phyloP scores from a whole-genome alignment of 2,888 invertebrate species.

The Nemotelus nigrinus region DNA sequence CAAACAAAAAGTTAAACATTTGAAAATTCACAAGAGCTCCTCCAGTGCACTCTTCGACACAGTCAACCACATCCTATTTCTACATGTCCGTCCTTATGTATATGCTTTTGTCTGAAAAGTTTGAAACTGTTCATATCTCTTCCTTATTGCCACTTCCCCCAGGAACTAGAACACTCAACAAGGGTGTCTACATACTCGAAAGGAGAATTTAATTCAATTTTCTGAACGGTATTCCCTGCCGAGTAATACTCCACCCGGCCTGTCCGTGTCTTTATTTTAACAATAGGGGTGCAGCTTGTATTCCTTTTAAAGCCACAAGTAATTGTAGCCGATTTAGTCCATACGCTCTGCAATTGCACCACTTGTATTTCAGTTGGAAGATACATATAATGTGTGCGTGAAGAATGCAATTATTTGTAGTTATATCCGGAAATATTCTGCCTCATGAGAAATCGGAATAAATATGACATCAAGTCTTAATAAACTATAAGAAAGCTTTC shows the following conservation, averaged over 20 bases:
- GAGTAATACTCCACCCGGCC: constrained; percentile 9
- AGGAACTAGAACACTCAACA: not conserved
- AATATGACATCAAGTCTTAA: too few relatives aligned
- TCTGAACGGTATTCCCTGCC: constrained; percentile 19
- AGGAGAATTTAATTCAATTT: constrained; percentile 44
- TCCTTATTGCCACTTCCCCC: constrained; percentile 25
- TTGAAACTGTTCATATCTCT: constrained; percentile 42
- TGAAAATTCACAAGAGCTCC: constrained; percentile 14
- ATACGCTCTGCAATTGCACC: constrained; percentile 23
- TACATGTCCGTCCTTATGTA: not conserved
- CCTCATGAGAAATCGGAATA: too few relatives aligned
- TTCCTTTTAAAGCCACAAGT: constrained; percentile 40
- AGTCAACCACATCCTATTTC: constrained; percentile 30
- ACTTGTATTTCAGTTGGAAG: not conserved
- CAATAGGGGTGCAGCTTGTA: constrained; percentile 12
- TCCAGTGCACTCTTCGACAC: not conserved
- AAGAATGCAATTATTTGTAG: too few relatives aligned
- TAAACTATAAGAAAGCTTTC: too few relatives aligned
- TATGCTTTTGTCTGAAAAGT: constrained; percentile 42
- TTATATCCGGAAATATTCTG: too few relatives aligned
- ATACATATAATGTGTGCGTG: not conserved
- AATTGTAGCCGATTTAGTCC: constrained; percentile 43
- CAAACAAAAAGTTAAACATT: constrained; percentile 36
- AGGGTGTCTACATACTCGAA: constrained; percentile 38
- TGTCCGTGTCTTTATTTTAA: constrained; percentile 18